Base-by-base conservation (phyloP, 1,140 invertebrate genomes). In the Berghia stephanieae region DNA sequence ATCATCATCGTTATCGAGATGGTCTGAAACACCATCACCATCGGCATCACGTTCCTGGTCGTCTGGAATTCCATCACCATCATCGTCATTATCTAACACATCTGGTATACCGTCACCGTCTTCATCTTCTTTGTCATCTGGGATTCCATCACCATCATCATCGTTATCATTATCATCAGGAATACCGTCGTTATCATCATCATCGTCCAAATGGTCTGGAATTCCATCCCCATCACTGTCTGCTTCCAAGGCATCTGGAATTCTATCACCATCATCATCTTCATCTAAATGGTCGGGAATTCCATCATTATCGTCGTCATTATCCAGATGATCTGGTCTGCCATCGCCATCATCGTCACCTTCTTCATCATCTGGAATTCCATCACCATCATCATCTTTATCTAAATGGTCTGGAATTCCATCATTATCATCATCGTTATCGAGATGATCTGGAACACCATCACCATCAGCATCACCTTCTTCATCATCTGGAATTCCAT, bases 261-360 rank as follows among this genome's bases (percentile, higher is more conserved):
- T 81, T 57, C 85, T 83, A 84, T 86, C 85, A 77, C 78, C 76
- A 71, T 86, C 84, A 71, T 77, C 70, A 75, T 87, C 85, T 72
- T 86, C 80, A 43, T 87, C 85, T 21, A 84, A 57, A 66, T 86
- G 69, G 69, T 87, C 84, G 0, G 83, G 84, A 42, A 86, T 85
- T 21, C 84, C 84, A 76, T 86, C 82, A 34, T 82, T 80, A 77
- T 84, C 83, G 34, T 74, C 78, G 46, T 86, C 82, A 6, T 49
- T 79, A 46, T 83, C 80, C 63, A 72, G 27, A 31, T 79, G 6
- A 74, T 85, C 81, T 13, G 82, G 82, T 21, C 83, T 84, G 8
- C 86, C 86, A 78, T 87, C 83, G 52, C 80, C 80, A 71, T 87
- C 85, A 70, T 80, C 83, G 79, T 87, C 86, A 78, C 86, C 79